These are phyloP conservation scores for Nyctibius grandis DNA, from an alignment of 2,797 vertebrate genomes.

Conservation along the genomic window DNA sequence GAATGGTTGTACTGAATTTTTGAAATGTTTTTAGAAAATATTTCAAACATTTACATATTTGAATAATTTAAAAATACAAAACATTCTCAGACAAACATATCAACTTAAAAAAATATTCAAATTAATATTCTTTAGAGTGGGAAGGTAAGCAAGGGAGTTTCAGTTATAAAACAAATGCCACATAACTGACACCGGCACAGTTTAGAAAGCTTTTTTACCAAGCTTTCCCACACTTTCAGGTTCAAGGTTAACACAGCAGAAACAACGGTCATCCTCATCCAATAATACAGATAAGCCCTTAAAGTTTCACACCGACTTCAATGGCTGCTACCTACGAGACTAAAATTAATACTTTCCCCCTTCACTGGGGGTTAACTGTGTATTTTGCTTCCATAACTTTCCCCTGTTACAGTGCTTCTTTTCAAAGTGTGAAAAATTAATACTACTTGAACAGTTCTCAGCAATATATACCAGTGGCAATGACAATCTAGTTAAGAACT, in stretches of 20 bases:
- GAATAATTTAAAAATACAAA: background rate
- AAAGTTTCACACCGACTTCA: background rate
- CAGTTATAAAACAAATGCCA: background rate
- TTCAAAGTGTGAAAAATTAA: background rate
- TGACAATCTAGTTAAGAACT: background rate
- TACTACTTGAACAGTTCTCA: background rate
- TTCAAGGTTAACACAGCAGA: background rate
- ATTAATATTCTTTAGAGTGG: background rate
- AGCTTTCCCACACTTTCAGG: background rate
- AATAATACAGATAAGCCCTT: background rate
- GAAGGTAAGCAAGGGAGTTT: background rate
- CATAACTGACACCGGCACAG: fast-evolving
- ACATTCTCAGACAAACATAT: background rate
- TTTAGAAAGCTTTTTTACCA: background rate
- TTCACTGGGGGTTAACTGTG: background rate
- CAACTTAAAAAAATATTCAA: background rate
- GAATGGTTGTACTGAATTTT: background rate
- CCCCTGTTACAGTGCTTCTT: background rate
- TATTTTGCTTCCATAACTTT: background rate
- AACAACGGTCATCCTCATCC: background rate
- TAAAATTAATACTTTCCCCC: background rate
- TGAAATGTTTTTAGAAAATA: background rate
- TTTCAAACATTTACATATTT: background rate
- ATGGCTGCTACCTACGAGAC: background rate
- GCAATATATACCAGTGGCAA: background rate